phyloP scores from a whole-genome alignment of 2,113 vertebrate species.

The Ploceus nigricollis region DNA sequence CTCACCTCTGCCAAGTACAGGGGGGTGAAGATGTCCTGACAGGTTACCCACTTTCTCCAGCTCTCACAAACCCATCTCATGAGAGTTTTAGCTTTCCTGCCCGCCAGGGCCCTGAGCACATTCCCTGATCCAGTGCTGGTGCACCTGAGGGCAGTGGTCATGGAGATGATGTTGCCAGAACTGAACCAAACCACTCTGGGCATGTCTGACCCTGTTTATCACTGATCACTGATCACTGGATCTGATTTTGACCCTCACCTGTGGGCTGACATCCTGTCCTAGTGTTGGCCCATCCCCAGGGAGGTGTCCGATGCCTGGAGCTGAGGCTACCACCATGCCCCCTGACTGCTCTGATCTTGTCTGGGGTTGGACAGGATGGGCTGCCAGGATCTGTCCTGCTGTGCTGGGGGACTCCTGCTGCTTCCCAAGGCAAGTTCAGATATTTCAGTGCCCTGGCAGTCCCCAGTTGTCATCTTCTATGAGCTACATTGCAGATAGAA shows the following conservation, averaged over 20 bases:
- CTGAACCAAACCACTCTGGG: neutral
- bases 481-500: neutral
- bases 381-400: neutral
- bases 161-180: neutral
- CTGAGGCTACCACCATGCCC: neutral
- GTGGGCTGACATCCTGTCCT: neutral
- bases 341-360: neutral
- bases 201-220: neutral
- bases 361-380: rapidly evolving
- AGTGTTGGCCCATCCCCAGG: neutral
- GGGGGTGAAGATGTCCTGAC: rapidly evolving
- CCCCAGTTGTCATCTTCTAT: neutral
- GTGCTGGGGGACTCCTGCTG: rapidly evolving
- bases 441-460: neutral
- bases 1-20: neutral
- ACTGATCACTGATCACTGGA: neutral
- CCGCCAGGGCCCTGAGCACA: neutral
- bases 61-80: neutral
- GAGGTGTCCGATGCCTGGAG: rapidly evolving
- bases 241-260: neutral
- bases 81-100: neutral
- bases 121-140: neutral
- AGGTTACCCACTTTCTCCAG: neutral
- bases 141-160: neutral
- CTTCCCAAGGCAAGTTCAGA: neutral